A percentile compares a stretch with the other conserved stretches of the same genome.
Conservation (phyloP, 2,888 invertebrate genomes). For the Nymphalis urticae region DNA sequence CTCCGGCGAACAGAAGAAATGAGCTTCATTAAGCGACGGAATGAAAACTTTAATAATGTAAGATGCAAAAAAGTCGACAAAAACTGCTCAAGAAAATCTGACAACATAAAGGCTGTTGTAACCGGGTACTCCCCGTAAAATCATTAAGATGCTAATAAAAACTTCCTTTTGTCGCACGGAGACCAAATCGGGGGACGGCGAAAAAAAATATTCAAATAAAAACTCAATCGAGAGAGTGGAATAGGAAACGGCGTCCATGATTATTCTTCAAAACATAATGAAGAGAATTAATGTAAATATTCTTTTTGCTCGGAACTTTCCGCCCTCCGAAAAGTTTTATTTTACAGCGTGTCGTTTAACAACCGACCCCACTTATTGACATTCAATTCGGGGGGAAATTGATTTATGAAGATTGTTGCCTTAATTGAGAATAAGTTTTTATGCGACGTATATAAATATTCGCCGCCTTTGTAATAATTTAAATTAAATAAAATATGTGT, state of each 20-base stretch:
- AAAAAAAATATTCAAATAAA: constrained; percentile 80
- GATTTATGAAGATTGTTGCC: constrained; percentile 81
- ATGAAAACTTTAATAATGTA: constrained; percentile 83
- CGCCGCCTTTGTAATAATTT: constrained; percentile 3
- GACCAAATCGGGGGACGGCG: constrained; percentile 70
- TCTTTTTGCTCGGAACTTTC: constrained; percentile 78
- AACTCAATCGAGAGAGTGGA: constrained; percentile 79
- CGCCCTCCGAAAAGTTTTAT: constrained; percentile 81
- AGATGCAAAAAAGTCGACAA: constrained; percentile 81
- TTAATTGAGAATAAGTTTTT: constrained; percentile 77
- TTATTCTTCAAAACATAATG: constrained; percentile 83
- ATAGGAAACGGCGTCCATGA: constrained; percentile 77
- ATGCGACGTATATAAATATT: constrained; percentile 46
- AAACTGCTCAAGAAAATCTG: constrained; percentile 82
- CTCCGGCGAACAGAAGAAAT: constrained; percentile 80
- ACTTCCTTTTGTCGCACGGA: constrained; percentile 80
- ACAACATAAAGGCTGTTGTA: constrained; percentile 82
- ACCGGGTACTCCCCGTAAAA: constrained; percentile 82
- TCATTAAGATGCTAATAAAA: constrained; percentile 84
- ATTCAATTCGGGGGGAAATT: constrained; percentile 82
- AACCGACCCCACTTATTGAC: constrained; percentile 81
- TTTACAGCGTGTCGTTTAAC: constrained; percentile 80
- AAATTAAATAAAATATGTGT: neutral
- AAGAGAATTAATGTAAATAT: constrained; percentile 83
- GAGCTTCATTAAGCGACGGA: constrained; percentile 81